Base-by-base conservation (phyloP, 2,113 vertebrate species). In the Syrmaticus mikado region DNA sequence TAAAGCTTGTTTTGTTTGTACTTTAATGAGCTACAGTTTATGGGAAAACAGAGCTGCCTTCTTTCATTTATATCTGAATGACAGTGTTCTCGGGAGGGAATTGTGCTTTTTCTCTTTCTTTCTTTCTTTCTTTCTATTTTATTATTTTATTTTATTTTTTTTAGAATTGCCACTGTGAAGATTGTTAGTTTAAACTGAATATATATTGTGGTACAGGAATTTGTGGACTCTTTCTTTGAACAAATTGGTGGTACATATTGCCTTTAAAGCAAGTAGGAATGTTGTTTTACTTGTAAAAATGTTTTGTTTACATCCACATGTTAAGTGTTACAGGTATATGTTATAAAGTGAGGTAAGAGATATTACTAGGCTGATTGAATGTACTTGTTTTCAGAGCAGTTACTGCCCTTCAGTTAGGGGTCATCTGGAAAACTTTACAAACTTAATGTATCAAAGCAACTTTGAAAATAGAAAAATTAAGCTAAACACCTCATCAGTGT, bases 1-100 rank as follows among this genome's bases (percentile, higher is more conserved):
- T 64, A 8, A 80, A 90, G 48, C 61, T 91, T 57, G 65, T 85
- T 92, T 87, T 67, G 41, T 78, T 77, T 82, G 52, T 84, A 65
- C 55, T 92, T 94, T 94, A 92, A 92, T 77, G 85, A 89, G 72
- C 75, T 89, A 60, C 67, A 68, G 82, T 79, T 92, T 61, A 36
- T 82, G 75, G 6, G 4, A 50, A 5, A 79, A 18, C 25, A 71
- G 48, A 83, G 60, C 4, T 25, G 38, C 55, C 19, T 73, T 66
- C 1, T 0, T 82, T 93, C 36, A 24, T 27, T 91, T 91, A 2
- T 27, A 27, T 34, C 45, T 85, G 55, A 76, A 79, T 13, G 40
- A 19, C 34, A 73, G 0, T 16, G 15, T 68, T 82, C 25, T 92
- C 0, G 0, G 18, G 22, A 9, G 32, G 10, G 43, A 84, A 21